Percentiles rank a stretch among this genome's conserved stretches.
Evolutionary conservation across 2,888 invertebrate species (phyloP).

Genomic region (Linhomoeus sp.): DNA sequence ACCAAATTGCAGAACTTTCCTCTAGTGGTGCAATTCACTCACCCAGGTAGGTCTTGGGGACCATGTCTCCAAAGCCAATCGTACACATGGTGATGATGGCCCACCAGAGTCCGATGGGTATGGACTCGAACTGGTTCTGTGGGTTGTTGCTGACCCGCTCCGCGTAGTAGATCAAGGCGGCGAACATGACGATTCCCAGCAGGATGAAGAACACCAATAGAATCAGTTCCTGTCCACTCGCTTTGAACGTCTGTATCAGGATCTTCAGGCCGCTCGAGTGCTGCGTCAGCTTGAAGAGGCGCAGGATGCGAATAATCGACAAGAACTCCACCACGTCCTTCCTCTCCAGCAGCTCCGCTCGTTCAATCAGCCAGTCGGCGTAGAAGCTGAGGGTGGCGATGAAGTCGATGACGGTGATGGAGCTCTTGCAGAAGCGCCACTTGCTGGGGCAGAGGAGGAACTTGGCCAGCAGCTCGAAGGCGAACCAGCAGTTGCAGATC

Average conservation of each 20-base stretch:
- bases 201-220: slow-evolving; percentile 84
- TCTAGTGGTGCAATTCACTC: too few species aligned
- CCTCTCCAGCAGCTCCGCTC: too few species aligned
- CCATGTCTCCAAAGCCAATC: slow-evolving; percentile 76
- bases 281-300: slow-evolving; percentile 44
- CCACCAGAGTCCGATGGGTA: slow-evolving; percentile 83
- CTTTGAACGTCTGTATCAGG: slow-evolving; percentile 30
- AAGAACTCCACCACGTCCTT: slow-evolving; percentile 66
- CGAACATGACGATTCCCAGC: slow-evolving; percentile 72
- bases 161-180: slow-evolving; percentile 79
- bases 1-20: too few species aligned
- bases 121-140: slow-evolving; percentile 75
- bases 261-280: slow-evolving; percentile 32
- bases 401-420: slow-evolving; percentile 96
- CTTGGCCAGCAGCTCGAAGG: slow-evolving; percentile 66
- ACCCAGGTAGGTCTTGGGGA: slow-evolving; percentile 13
- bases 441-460: slow-evolving; percentile 61
- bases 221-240: slow-evolving; percentile 53
- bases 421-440: slow-evolving; percentile 51
- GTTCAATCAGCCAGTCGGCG: slow-evolving; percentile 70
- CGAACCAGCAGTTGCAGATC: slow-evolving; percentile 87
- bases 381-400: slow-evolving; percentile 97
- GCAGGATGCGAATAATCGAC: slow-evolving; percentile 72
- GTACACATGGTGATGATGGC: slow-evolving; percentile 87
- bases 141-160: slow-evolving; percentile 66